Base-by-base conservation (phyloP, 2,797 vertebrate species). In the Linurgus olivaceus region DNA sequence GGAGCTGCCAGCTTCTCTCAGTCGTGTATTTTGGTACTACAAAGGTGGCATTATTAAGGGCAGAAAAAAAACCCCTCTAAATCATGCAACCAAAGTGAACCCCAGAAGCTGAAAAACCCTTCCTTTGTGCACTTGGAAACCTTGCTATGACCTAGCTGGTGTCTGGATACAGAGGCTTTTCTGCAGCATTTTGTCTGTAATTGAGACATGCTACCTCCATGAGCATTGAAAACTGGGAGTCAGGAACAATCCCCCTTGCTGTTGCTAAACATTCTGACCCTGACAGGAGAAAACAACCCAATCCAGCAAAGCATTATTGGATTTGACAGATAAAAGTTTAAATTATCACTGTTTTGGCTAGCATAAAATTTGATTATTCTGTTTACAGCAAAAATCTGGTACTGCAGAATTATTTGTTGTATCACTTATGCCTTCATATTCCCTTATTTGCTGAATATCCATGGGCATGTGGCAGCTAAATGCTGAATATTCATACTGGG, bases 51-150 rank as follows among this genome's bases (percentile, higher is more conserved):
- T 81, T 94, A 72, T 52, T 72, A n/a, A 86, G 71, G 48, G 54
- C 73, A 76, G 66, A 84, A 62, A 89, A 91, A 95, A 93, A 89
- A 80, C 51, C 17, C 37, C 24, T 59, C 58, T 91, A 79, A 84
- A 92, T 86, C 25, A 40, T 71, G 62, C 48, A 61, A 68, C 65
- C n/a, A 29, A 58, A 94, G 80, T n/a, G 73, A 94, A 65, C 48
- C 19, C 33, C 28, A 61, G 65, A 40, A 91, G 57, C 54, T 88
- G 81, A 80, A 81, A 94, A 92, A 17, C 25, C 26, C 55, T 81
- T 73, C 58, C 70, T 84, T 74, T 85, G 54, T 81, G 29, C 26
- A 3, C 50, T 92, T 1, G 0, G 47, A 61, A 82, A 70, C 50
- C 73, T 52, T 38, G 54, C 61, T 77, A 37, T 68, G 65, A 61